Evolutionary conservation across 2,888 invertebrate genomes (phyloP), one percentile per base, ranked within the genome.

Genomic region (Stenichneumon culpator): DNA sequence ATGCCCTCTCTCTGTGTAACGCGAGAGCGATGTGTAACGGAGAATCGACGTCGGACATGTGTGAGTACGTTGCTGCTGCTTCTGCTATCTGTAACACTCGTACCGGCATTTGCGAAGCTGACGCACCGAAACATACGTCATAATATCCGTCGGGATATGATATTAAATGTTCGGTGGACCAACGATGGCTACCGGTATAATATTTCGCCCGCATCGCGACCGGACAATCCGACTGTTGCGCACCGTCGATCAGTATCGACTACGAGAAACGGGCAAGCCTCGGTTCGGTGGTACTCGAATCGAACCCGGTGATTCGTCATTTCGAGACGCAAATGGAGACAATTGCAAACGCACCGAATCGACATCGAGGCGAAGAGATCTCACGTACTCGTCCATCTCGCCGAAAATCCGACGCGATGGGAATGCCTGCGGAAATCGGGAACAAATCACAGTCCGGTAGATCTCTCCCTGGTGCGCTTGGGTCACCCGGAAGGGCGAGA

Each of bases 81-180:
- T 32, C 28, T 32, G 32, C 63, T 63, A 63, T 63, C 54, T 52
- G 32, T 22, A 39, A 9, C 47, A 39, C n/a, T 39, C 52, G 67
- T 60, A 36, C 57, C 47, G 50, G 7, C 50, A 11, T 81, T 44
- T 60, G 57, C 74, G 57, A 32, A 74, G 68, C 67, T 74, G 50
- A 60, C 87, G 73, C 86, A 39, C 60, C 81, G 44, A 82, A 81
- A 79, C 87, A 87, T 88, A 87, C 88, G 87, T 89, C 89, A 88
- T 90, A 89, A 90, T 90, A 90, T 90, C 89, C 89, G 90, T 63
- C 85, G 79, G 87, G 88, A 88, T 87, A 86, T 86, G 86, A 87
- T 89, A 89, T 88, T 88, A 89, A 88, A 86, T 86, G 88, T 60
- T 82, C 65, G 54, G 63, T 73, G 84, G 84, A 72, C 86, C 80